Conservation (phyloP, 2,113 vertebrate species). For the Pardalotus punctatus region DNA sequence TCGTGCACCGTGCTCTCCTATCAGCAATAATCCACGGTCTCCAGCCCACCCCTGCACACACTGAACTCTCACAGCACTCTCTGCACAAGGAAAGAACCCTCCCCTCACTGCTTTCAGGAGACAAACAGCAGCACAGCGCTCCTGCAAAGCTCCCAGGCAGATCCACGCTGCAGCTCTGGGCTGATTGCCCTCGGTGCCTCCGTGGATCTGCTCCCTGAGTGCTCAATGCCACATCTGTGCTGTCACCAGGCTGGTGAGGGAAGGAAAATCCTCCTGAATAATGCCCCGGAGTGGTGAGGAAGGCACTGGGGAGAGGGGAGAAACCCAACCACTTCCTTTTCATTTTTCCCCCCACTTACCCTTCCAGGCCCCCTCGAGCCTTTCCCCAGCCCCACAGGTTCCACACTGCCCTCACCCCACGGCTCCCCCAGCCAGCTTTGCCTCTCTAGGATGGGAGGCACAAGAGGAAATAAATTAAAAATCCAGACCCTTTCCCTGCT, state of each 20-base stretch:
- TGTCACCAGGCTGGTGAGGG: background rate
- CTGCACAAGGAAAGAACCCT: background rate
- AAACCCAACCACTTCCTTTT: accelerated
- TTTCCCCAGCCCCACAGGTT: background rate
- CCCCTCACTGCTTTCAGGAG: background rate
- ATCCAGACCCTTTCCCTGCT: background rate
- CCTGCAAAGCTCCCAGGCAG: background rate
- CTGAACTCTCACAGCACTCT: background rate
- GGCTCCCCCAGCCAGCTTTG: background rate
- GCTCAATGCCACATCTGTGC: background rate
- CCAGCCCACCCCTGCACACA: background rate
- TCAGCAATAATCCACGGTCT: background rate
- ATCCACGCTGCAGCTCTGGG: background rate
- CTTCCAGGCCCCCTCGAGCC: background rate
- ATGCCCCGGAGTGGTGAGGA: background rate
- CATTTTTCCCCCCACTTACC: background rate
- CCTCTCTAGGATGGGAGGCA: background rate
- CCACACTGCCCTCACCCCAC: background rate
- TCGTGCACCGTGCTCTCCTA: background rate
- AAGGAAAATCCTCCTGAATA: background rate
- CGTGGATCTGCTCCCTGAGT: background rate
- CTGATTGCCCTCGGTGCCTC: background rate
- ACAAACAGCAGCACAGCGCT: background rate
- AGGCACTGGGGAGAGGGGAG: background rate
- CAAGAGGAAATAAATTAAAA: accelerated